Evolutionary conservation across 2,113 vertebrate species (phyloP), one percentile per base, ranked within the genome.

Genomic region (Uria lomvia): DNA sequence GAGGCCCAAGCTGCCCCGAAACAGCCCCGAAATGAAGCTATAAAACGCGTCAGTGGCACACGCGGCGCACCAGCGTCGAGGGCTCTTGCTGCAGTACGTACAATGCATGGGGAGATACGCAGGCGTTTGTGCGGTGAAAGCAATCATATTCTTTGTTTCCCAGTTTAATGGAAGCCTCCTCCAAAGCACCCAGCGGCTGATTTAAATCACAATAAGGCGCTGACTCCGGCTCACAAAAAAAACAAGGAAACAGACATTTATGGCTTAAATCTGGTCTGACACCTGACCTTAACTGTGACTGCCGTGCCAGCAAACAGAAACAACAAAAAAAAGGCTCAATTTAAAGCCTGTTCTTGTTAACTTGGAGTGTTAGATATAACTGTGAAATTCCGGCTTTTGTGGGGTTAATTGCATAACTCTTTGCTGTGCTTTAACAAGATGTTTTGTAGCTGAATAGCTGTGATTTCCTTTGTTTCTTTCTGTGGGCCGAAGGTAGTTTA

Each of bases 381-480:
- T 96, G 92, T 95, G 96, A 97, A 96, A 97, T 97, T 97, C 96
- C 68, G 36, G 81, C 96, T 96, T 97, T 97, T 96, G 93, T 86
- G 94, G 65, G 91, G 78, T 96, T 94, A 94, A 96, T 97, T 97
- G 95, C 95, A 93, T 87, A 60, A 95, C 92, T 93, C 94, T 98
- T 97, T 96, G 95, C 95, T 97, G 91, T 90, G 93, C 95, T 96
- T 97, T 92, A 96, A 97, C 93, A 96, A 97, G 97, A 91, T 94
- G 83, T 96, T 97, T 96, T 94, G 93, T 86, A 89, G 94, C 77
- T 96, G 70, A 96, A 95, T 96, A 96, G 90, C 95, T 97, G 96
- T 97, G 97, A 95, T 97, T 97, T 96, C 96, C 90, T 98, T 98
- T 98, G 96, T 98, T 98, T 98, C 96, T 93, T 97, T 97, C 96